phyloP scores from a whole-genome alignment of 2,113 vertebrate species.

The Seriola dumerili region DNA sequence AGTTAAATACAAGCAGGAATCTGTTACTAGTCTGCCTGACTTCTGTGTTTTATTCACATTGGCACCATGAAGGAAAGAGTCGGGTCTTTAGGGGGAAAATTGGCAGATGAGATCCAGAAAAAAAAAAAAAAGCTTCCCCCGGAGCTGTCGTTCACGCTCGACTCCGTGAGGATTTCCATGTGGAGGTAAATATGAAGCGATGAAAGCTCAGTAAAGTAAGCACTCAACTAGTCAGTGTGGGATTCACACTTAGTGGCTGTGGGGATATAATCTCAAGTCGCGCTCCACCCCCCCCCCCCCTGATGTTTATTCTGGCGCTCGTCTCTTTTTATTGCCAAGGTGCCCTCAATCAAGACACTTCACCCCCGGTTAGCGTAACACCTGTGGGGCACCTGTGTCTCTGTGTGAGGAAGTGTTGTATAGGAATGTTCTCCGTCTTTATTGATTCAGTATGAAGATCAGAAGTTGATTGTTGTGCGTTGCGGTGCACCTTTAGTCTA shows the following conservation, averaged over 20 bases:
- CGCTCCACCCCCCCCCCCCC: neutral
- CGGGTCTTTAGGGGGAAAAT: neutral
- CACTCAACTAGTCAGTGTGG: neutral
- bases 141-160: neutral
- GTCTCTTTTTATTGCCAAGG: too few relatives aligned
- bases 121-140: neutral
- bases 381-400: too few relatives aligned
- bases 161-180: neutral
- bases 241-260: neutral
- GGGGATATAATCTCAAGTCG: neutral
- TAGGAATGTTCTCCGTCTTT: neutral
- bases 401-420: neutral
- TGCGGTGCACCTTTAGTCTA: neutral
- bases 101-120: neutral
- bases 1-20: neutral
- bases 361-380: neutral
- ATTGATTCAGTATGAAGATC: slow-evolving; percentile 7
- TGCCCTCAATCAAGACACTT: slow-evolving; percentile 7
- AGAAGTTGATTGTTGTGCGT: neutral
- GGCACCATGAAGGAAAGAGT: neutral
- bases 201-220: neutral
- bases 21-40: neutral
- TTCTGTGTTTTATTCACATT: neutral
- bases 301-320: neutral
- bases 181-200: neutral